A percentile compares a stretch with the other conserved stretches of the same genome.
Conservation (phyloP, 2,888 invertebrate species). For the Omphaloscelis lunosa region DNA sequence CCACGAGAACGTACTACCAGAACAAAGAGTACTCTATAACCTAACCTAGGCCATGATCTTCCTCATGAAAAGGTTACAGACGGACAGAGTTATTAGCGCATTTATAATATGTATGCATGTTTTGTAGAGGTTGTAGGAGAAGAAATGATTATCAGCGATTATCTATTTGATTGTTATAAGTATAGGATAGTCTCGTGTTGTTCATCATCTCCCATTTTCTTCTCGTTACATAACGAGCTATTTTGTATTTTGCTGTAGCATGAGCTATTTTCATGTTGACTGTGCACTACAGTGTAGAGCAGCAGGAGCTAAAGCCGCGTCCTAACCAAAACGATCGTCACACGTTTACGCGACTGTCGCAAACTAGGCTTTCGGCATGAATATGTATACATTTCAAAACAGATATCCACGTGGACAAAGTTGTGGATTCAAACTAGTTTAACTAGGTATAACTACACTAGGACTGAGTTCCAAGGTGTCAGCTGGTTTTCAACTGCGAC, state of each 20-base stretch:
- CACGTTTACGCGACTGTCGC: not conserved
- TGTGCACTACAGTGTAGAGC: no score
- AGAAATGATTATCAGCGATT: not conserved
- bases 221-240: not conserved
- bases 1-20: not conserved
- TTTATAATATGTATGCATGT: not conserved
- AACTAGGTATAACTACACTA: constrained; percentile 6
- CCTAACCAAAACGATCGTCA: not conserved
- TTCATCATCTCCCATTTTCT: no score
- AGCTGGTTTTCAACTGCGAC: constrained; percentile 5
- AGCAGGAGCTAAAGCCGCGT: not conserved
- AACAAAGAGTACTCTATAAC: not conserved
- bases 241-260: not conserved
- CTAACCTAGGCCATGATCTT: no score
- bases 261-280: no score
- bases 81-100: no score
- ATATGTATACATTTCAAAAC: not conserved
- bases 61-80: no score
- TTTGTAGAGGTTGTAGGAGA: not conserved
- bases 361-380: not conserved
- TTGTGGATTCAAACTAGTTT: not conserved
- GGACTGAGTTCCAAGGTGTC: constrained; percentile 10
- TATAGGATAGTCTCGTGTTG: not conserved
- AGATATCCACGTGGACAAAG: not conserved
- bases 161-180: not conserved